phyloP scores from a whole-genome alignment of 2,113 vertebrate species.

The Semnopithecus entellus region DNA sequence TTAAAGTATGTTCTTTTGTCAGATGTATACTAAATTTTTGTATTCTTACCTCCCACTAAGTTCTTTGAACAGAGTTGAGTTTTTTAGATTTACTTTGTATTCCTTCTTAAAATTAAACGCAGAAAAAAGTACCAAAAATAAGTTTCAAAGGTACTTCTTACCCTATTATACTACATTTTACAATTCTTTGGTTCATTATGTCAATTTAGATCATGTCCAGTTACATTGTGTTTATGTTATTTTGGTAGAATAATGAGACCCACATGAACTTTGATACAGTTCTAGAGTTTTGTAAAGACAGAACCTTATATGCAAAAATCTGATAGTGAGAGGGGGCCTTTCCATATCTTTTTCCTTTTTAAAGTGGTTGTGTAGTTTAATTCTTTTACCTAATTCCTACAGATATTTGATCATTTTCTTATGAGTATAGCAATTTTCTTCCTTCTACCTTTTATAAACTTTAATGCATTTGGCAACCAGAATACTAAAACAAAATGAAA shows the following conservation, averaged over 20 bases:
- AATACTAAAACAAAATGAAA: neutral
- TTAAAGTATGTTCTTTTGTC: neutral
- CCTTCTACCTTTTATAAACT: neutral
- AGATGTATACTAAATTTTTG: neutral
- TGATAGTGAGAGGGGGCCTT: neutral
- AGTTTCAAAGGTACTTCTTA: neutral
- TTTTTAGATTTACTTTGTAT: neutral
- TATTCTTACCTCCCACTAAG: neutral
- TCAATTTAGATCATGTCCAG: neutral
- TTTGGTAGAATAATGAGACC: neutral
- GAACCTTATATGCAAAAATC: neutral
- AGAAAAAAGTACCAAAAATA: neutral
- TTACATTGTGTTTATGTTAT: neutral
- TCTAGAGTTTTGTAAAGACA: neutral
- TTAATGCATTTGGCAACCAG: neutral
- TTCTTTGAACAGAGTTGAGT: neutral
- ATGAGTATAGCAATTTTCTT: neutral
- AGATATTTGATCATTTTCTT: neutral
- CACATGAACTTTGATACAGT: neutral
- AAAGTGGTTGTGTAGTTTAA: neutral
- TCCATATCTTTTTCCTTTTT: neutral
- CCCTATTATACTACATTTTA: neutral
- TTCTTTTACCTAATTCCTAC: neutral
- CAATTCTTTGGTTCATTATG: neutral
- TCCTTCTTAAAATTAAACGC: neutral